Evolutionary conservation across 2,797 vertebrate genomes (phyloP).

Genomic region (Mus spretus): DNA sequence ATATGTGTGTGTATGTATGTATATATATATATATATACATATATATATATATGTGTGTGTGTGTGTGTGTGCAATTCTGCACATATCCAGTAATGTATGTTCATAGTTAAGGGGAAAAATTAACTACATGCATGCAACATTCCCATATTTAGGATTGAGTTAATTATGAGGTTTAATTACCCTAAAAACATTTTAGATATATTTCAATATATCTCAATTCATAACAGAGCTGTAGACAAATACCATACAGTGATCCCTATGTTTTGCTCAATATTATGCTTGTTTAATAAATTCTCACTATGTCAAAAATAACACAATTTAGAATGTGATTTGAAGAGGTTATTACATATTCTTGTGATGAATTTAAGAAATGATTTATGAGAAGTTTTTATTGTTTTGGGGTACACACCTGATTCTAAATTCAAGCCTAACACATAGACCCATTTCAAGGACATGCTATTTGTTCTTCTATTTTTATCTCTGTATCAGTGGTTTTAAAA

Average conservation of each 20-base stretch:
- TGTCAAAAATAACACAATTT: background rate
- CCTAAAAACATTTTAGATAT: background rate
- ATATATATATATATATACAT: too few relatives aligned
- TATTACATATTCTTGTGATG: background rate
- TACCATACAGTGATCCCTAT: background rate
- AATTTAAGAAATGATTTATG: background rate
- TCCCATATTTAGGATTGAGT: background rate
- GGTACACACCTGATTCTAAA: background rate
- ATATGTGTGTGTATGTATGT: too few relatives aligned
- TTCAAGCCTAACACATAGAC: background rate
- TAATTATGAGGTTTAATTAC: background rate
- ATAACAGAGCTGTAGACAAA: background rate
- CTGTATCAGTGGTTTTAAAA: background rate
- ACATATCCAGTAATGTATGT: background rate
- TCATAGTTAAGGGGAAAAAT: background rate
- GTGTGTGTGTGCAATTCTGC: background rate
- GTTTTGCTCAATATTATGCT: background rate
- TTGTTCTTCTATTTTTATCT: background rate
- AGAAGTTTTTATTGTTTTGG: conserved; percentile 29
- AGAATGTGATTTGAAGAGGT: background rate
- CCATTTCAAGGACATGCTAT: background rate
- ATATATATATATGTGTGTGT: background rate
- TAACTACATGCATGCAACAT: background rate
- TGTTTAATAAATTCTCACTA: background rate
- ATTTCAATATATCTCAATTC: background rate